A percentile compares a stretch with the other conserved stretches of the same genome.
These are phyloP conservation scores for Apostichopus parvimensis DNA, from an alignment of 35 echinoderm and acorn worm species.

Conservation along the genomic window DNA sequence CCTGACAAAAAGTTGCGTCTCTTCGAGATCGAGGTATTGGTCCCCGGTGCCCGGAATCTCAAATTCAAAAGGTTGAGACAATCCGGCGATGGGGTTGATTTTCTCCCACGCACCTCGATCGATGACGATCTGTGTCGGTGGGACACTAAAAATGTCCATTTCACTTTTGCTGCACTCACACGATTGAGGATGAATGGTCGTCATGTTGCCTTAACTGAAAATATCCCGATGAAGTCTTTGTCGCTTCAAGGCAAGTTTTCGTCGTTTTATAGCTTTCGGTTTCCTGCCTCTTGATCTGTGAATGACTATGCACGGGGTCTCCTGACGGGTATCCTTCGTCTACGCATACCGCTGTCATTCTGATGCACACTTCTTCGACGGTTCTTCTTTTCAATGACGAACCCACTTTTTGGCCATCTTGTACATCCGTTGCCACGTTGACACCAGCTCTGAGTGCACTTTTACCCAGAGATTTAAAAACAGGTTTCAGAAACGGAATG, in stretches of 20 bases:
- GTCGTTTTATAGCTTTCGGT: too few relatives aligned
- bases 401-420: not conserved
- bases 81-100: conserved; percentile 29
- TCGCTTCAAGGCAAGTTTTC: too few relatives aligned
- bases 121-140: not conserved
- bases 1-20: conserved; percentile 12
- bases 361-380: not conserved
- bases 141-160: not conserved
- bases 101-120: not conserved
- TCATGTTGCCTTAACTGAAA: too few relatives aligned
- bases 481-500: too few relatives aligned
- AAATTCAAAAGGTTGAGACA: conserved; percentile 50
- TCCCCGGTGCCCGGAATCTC: conserved; percentile 30
- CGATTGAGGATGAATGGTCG: not conserved
- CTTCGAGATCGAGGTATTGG: conserved; percentile 55
- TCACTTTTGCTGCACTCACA: not conserved
- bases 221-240: too few relatives aligned
- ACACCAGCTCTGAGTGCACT: not conserved
- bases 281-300: too few relatives aligned
- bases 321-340: too few relatives aligned
- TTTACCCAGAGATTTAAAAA: too few relatives aligned
- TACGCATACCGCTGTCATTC: not conserved
- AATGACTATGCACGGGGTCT: too few relatives aligned
- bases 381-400: too few relatives aligned
- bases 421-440: not conserved